phyloP scores from a whole-genome alignment of 1,140 invertebrate species.

The Drosophila aff. region DNA sequence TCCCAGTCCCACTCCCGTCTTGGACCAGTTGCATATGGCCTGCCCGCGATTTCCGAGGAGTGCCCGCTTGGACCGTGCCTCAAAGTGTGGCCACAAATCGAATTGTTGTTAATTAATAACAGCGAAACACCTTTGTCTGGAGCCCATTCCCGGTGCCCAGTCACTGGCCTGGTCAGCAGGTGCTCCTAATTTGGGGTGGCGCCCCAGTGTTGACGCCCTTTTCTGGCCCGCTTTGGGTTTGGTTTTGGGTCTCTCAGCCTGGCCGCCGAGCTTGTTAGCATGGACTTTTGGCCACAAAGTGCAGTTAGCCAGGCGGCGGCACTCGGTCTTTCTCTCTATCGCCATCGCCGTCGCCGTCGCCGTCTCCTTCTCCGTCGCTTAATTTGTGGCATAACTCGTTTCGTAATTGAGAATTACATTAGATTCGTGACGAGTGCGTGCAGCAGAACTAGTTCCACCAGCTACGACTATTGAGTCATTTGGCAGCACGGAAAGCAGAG shows the following conservation, averaged over 20 bases:
- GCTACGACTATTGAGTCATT: slow-evolving; percentile 73
- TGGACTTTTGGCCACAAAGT: slow-evolving; percentile 47
- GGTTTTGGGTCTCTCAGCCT: slow-evolving; percentile 1
- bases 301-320: slow-evolving; percentile 37
- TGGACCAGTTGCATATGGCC: slow-evolving; percentile 46
- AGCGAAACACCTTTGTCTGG: slow-evolving; percentile 70
- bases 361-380: slow-evolving; percentile 38
- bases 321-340: slow-evolving; percentile 17
- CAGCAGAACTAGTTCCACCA: slow-evolving; percentile 71
- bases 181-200: slow-evolving; percentile 74
- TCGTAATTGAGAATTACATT: slow-evolving; percentile 83
- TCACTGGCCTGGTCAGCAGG: slow-evolving; percentile 35
- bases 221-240: slow-evolving; percentile 28
- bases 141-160: background rate
- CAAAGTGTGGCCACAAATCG: slow-evolving; percentile 79
- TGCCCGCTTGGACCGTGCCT: slow-evolving; percentile 37
- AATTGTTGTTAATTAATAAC: slow-evolving; percentile 81
- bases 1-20: slow-evolving; percentile 25
- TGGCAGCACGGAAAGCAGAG: slow-evolving; percentile 45
- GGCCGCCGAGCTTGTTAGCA: slow-evolving; percentile 51
- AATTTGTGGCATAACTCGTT: slow-evolving; percentile 83
- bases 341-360: slow-evolving; percentile 8
- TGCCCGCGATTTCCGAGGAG: slow-evolving; percentile 8
- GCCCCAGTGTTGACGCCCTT: slow-evolving; percentile 71
- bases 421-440: slow-evolving; percentile 78